Evolutionary conservation across 2,797 vertebrate genomes (phyloP).

Genomic region (Danio albolineatus): DNA sequence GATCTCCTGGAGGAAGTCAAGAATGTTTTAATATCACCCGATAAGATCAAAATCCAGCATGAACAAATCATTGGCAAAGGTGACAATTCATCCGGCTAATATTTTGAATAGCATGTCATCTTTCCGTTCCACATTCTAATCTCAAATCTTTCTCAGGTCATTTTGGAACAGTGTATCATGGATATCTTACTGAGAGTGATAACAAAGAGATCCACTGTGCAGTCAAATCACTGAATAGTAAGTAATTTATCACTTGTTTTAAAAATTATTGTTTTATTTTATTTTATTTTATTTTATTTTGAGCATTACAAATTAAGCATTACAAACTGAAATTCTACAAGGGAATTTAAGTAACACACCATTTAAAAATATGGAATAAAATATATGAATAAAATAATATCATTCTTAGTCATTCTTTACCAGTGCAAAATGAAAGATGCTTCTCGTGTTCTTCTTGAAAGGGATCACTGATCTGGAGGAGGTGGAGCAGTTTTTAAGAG

Average conservation of each 20-base stretch:
- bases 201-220: conserved; percentile 89
- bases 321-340: not conserved
- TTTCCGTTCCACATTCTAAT: not conserved
- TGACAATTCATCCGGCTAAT: conserved; percentile 56
- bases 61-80: conserved; percentile 93
- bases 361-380: not conserved
- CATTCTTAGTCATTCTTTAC: too few relatives aligned
- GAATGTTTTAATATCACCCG: conserved; percentile 90
- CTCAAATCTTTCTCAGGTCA: conserved; percentile 80
- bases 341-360: not conserved
- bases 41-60: conserved; percentile 82
- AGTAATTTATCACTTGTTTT: conserved; percentile 65
- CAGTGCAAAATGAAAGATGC: not conserved
- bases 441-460: conserved; percentile 62
- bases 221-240: conserved; percentile 94
- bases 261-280: too few relatives aligned
- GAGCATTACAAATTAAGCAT: not conserved
- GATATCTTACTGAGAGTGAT: conserved; percentile 84
- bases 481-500: conserved; percentile 94
- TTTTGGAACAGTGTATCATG: conserved; percentile 96
- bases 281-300: too few relatives aligned
- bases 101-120: not conserved
- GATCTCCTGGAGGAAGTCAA: conserved; percentile 92
- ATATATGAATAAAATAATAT: too few relatives aligned
- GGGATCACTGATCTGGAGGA: conserved; percentile 97